phyloP scores from a whole-genome alignment of 1,140 invertebrate species.

The Trichonephila inaurata region DNA sequence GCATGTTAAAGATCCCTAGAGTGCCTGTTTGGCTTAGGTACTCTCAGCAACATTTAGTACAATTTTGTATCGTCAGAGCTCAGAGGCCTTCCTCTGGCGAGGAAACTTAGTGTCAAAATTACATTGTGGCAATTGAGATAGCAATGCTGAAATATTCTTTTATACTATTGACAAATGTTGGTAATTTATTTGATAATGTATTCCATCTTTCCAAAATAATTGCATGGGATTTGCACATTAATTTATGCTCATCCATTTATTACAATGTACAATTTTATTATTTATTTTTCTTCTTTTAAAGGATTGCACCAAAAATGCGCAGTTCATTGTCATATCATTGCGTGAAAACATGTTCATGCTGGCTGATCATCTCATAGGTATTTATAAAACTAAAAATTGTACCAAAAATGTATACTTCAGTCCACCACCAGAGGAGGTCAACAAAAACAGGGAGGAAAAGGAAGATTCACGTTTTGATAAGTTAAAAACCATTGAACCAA shows the following conservation, averaged over 20 bases:
- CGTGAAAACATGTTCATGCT: conserved; percentile 99
- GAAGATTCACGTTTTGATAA: not conserved
- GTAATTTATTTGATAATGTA: too few relatives aligned
- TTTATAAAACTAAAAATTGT: conserved; percentile 94
- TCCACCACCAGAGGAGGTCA: not conserved
- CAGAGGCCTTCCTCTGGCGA: too few relatives aligned
- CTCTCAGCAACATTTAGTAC: too few relatives aligned
- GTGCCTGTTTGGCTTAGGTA: too few relatives aligned
- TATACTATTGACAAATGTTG: too few relatives aligned
- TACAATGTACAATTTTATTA: not conserved
- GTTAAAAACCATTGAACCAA: not conserved
- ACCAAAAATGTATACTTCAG: conserved; percentile 76
- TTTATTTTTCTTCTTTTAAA: conserved; percentile 81
- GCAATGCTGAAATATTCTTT: too few relatives aligned
- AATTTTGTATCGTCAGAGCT: too few relatives aligned
- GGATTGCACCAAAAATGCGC: conserved; percentile 98
- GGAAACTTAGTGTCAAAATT: too few relatives aligned
- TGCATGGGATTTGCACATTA: not conserved
- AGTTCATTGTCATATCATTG: conserved; percentile 99
- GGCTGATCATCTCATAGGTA: conserved; percentile 94
- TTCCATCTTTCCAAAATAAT: too few relatives aligned
- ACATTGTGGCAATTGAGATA: too few relatives aligned
- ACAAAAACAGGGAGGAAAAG: not conserved
- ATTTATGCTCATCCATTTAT: too few relatives aligned
- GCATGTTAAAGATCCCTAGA: too few relatives aligned